Percentiles rank a stretch among this genome's conserved stretches.
These are phyloP conservation scores for Druceiella hillmani DNA, from an alignment of 2,888 invertebrate genomes.

Conservation along the genomic window DNA sequence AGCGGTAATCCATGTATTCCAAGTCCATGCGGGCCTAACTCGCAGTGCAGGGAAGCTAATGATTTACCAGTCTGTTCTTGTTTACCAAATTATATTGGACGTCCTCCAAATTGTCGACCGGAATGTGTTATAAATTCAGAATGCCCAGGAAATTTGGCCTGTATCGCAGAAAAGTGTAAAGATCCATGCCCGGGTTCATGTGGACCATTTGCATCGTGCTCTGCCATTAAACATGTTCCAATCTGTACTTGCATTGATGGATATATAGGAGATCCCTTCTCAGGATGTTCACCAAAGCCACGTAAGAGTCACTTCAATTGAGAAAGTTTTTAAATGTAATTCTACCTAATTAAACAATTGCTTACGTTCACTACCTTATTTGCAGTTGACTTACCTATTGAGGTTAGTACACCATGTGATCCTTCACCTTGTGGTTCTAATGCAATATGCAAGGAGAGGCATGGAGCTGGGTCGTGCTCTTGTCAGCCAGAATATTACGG, in stretches of 20 bases:
- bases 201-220: conserved; percentile 66
- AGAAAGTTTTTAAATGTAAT: background rate
- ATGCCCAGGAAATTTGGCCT: conserved; percentile 65
- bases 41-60: conserved; percentile 64
- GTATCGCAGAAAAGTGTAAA: conserved; percentile 65
- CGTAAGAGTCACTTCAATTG: conserved; percentile 42
- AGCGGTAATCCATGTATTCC: conserved; percentile 60
- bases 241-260: conserved; percentile 66
- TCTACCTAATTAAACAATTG: background rate
- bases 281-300: conserved; percentile 59
- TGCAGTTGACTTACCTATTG: too few relatives aligned
- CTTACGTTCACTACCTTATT: background rate
- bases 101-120: conserved; percentile 73
- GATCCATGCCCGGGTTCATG: conserved; percentile 74
- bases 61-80: conserved; percentile 72
- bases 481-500: conserved; percentile 80
- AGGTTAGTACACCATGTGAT: too few relatives aligned
- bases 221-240: conserved; percentile 65
- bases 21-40: conserved; percentile 72
- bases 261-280: conserved; percentile 75
- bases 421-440: conserved; percentile 84
- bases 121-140: conserved; percentile 70
- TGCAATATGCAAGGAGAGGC: conserved; percentile 75
- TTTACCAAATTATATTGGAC: conserved; percentile 65
- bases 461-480: conserved; percentile 75